phyloP scores from a whole-genome alignment of 1,140 invertebrate genomes.

The Gonioctena quinquepunctata region DNA sequence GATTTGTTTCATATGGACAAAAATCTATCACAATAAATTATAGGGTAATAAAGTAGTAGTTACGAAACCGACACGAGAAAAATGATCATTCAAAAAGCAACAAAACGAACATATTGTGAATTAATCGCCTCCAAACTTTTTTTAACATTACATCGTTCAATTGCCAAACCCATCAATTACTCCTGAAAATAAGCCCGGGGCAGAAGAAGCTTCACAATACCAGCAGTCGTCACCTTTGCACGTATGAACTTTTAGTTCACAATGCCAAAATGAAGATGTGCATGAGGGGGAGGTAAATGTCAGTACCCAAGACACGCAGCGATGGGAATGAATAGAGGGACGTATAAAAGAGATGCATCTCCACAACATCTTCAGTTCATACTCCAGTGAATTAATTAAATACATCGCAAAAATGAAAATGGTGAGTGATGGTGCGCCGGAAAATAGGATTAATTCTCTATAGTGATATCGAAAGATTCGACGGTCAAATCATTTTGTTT shows the following conservation, averaged over 20 bases:
- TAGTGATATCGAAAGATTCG: too few relatives aligned
- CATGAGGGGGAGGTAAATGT: conserved; percentile 3
- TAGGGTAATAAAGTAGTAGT: too few relatives aligned
- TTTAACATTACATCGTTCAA: background rate
- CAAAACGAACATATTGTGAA: too few relatives aligned
- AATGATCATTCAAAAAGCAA: too few relatives aligned
- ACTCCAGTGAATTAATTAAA: background rate
- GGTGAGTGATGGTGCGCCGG: background rate
- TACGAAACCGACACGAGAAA: too few relatives aligned
- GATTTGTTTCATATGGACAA: too few relatives aligned
- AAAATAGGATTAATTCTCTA: background rate
- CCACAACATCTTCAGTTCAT: background rate
- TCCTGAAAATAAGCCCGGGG: background rate
- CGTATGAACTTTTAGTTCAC: conserved; percentile 9
- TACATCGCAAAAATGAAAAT: background rate
- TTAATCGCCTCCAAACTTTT: background rate
- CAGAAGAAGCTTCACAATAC: background rate
- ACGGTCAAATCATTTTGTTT: too few relatives aligned
- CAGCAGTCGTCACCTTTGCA: background rate
- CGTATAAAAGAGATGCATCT: conserved; percentile 3
- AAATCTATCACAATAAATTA: too few relatives aligned
- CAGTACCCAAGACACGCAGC: background rate
- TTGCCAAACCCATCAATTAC: conserved; percentile 3
- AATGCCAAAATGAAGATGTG: conserved; percentile 4
- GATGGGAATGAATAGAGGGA: conserved; percentile 1